Percentiles rank a stretch among this genome's conserved stretches.
These are phyloP conservation scores for Eulemur macaco DNA, from an alignment of 2,113 vertebrate species.

Conservation along the genomic window DNA sequence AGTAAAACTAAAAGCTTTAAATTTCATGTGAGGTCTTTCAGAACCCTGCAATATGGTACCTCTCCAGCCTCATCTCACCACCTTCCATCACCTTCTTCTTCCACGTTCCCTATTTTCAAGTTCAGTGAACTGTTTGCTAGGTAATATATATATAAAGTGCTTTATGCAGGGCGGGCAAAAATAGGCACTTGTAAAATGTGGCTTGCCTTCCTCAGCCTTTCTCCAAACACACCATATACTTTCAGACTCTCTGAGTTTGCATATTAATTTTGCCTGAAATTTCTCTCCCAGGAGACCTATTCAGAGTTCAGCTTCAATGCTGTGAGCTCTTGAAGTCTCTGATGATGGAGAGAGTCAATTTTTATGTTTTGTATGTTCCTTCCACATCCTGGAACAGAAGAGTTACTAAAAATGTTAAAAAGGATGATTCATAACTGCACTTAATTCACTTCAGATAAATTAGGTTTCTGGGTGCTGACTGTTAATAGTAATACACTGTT, in stretches of 20 bases:
- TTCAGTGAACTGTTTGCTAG: constrained; percentile 31
- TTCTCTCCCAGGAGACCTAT: not conserved
- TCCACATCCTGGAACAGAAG: not conserved
- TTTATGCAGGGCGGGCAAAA: not conserved
- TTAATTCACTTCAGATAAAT: not conserved
- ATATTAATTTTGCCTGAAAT: constrained; percentile 27
- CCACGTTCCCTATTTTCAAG: constrained; percentile 61
- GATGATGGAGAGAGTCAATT: not conserved
- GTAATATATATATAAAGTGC: constrained; percentile 32
- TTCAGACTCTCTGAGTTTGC: constrained; percentile 2
- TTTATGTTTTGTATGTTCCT: not conserved
- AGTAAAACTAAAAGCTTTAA: not conserved
- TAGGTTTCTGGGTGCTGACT: not conserved
- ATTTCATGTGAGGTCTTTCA: not conserved
- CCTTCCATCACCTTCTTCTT: not conserved
- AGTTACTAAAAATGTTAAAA: constrained; percentile 34
- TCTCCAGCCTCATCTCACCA: not conserved
- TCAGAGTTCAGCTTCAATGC: not conserved
- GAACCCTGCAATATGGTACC: not conserved
- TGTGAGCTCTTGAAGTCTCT: not conserved
- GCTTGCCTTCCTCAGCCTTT: not conserved
- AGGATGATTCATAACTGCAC: not conserved
- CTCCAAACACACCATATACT: not conserved
- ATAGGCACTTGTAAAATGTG: constrained; percentile 51
- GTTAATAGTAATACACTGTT: not conserved